Evolutionary conservation across 2,797 vertebrate species (phyloP).

Genomic region (Cynopterus sphinx): DNA sequence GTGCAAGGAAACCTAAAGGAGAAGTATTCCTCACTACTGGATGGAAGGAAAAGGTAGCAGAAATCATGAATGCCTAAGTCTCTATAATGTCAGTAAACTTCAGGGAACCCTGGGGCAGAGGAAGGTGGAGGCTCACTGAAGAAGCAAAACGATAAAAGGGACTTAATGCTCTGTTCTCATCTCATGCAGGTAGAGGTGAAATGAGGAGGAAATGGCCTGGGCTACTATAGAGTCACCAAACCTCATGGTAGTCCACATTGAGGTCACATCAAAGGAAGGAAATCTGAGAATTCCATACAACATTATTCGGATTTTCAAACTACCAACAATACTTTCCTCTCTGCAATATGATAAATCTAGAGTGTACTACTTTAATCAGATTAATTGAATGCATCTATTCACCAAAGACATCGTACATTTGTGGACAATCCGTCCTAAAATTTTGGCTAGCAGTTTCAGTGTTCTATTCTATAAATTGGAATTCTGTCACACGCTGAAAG

Average conservation of each 20-base stretch:
- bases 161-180: not conserved
- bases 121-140: not conserved
- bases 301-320: not conserved
- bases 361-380: not conserved
- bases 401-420: conserved; percentile 10
- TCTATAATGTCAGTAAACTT: not conserved
- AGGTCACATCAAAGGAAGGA: not conserved
- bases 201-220: not conserved
- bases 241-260: not conserved
- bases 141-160: not conserved
- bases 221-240: not conserved
- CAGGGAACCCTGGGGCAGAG: not conserved
- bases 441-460: not conserved
- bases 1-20: not conserved
- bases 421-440: not conserved
- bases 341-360: not conserved
- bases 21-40: not conserved
- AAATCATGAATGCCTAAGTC: not conserved
- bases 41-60: not conserved
- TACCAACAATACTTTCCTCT: not conserved
- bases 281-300: not conserved
- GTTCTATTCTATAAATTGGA: conserved; percentile 19
- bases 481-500: not conserved
- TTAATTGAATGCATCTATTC: conserved; percentile 32
- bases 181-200: not conserved